Conservation (phyloP, 2,797 vertebrate species). For the Valencia hispanica region DNA sequence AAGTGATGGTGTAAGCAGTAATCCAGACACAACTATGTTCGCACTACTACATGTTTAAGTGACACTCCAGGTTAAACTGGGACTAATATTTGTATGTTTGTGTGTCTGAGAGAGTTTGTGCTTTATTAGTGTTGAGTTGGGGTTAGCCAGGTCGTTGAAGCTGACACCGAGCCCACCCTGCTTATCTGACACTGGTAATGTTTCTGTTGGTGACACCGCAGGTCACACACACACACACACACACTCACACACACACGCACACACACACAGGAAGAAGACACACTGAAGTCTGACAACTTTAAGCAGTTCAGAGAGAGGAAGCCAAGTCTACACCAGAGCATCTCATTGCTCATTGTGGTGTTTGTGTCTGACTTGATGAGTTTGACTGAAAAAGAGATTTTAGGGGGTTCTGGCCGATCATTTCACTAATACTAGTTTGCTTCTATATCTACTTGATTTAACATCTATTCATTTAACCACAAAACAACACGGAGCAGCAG, state of each 20-base stretch:
- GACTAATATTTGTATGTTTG: slow-evolving; percentile 16
- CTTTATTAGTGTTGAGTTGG: slow-evolving; percentile 17
- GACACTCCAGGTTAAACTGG: neutral
- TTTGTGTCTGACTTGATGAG: neutral
- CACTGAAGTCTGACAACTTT: no score
- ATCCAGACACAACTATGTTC: neutral
- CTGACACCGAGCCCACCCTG: slow-evolving; percentile 48
- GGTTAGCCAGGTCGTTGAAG: slow-evolving; percentile 52
- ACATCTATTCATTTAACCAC: neutral
- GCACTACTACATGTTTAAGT: neutral
- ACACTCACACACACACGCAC: neutral
- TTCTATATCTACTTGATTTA: neutral
- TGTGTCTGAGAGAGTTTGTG: slow-evolving; percentile 8
- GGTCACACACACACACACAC: slow-evolving; percentile 19
- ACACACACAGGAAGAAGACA: neutral
- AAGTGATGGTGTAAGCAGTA: neutral
- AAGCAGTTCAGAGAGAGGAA: neutral
- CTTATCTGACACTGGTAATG: slow-evolving; percentile 32
- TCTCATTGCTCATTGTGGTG: neutral
- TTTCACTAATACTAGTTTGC: neutral
- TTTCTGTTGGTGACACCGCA: slow-evolving; percentile 32
- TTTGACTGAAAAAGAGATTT: neutral
- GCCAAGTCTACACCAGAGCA: neutral
- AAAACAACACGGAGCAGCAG: neutral
- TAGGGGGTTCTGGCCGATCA: neutral